Conservation (phyloP, 2,113 vertebrate genomes). For the Narcine bancroftii region DNA sequence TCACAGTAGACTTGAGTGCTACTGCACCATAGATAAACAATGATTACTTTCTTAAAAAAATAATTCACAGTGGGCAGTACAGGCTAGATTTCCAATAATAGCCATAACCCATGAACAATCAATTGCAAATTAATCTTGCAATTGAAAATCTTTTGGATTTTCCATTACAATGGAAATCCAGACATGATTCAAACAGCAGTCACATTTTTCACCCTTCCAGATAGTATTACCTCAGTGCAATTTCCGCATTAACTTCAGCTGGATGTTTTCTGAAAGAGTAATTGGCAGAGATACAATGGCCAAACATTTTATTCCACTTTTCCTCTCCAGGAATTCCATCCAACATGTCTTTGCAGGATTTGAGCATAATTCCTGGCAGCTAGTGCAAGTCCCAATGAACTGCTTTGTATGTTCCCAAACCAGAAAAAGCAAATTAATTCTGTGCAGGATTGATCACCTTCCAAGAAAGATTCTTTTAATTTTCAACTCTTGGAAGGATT, state of each 20-base stretch:
- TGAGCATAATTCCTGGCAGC: neutral
- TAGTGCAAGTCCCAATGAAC: neutral
- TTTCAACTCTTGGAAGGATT: neutral
- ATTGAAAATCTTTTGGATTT: neutral
- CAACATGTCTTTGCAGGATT: neutral
- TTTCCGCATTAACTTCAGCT: neutral
- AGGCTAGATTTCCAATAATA: neutral
- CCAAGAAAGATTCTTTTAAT: neutral
- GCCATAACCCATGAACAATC: neutral
- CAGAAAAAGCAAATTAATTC: neutral
- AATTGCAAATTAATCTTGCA: neutral
- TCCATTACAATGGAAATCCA: conserved; percentile 7
- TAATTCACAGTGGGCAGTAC: neutral
- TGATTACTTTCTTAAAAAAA: too few relatives aligned
- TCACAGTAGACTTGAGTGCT: too few relatives aligned
- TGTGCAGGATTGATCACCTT: neutral
- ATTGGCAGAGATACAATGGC: neutral
- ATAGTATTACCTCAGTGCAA: neutral
- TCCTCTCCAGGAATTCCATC: neutral
- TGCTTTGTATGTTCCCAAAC: neutral
- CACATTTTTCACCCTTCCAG: neutral
- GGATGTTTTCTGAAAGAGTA: neutral
- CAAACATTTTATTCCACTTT: neutral
- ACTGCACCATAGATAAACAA: too few relatives aligned
- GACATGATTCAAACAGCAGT: conserved; percentile 15